A percentile compares a stretch with the other conserved stretches of the same genome.
Conservation (phyloP, 2,113 vertebrate genomes). For the Epinephelus lanceolatus region DNA sequence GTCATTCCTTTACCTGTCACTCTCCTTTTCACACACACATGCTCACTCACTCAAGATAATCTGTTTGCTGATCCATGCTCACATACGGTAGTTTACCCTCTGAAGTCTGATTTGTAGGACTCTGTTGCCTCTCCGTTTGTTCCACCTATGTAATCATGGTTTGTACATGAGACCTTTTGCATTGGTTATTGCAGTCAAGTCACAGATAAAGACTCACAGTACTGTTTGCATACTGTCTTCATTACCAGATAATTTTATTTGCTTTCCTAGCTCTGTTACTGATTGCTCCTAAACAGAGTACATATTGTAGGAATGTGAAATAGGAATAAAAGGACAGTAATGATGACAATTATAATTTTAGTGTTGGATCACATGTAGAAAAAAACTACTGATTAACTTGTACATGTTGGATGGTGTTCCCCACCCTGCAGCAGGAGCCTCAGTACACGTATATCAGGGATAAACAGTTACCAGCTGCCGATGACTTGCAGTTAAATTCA, state of each 20-base stretch:
- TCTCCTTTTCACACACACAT: slow-evolving; percentile 17
- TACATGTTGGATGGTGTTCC: too few relatives aligned
- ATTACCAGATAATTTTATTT: slow-evolving; percentile 8
- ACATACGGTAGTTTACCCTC: background rate
- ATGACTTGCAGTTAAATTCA: too few relatives aligned
- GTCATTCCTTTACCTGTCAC: slow-evolving; percentile 28
- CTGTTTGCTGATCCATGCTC: slow-evolving; percentile 8
- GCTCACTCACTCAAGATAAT: slow-evolving; percentile 28
- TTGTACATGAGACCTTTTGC: background rate
- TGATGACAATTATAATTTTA: too few relatives aligned
- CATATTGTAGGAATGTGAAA: background rate
- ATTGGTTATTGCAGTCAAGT: background rate
- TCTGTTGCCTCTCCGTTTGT: background rate
- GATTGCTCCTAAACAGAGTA: background rate
- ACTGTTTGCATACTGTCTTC: background rate
- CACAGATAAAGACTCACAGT: background rate
- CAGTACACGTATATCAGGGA: too few relatives aligned
- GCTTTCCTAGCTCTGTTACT: background rate
- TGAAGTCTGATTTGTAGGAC: slow-evolving; percentile 7
- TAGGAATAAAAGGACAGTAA: background rate
- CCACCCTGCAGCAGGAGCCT: too few relatives aligned
- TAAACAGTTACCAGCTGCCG: too few relatives aligned
- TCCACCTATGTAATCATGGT: background rate
- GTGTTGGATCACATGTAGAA: too few relatives aligned
- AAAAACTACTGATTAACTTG: too few relatives aligned